Conservation (phyloP, 2,888 invertebrate genomes). For the Liopterus haemorrhoidalis region DNA sequence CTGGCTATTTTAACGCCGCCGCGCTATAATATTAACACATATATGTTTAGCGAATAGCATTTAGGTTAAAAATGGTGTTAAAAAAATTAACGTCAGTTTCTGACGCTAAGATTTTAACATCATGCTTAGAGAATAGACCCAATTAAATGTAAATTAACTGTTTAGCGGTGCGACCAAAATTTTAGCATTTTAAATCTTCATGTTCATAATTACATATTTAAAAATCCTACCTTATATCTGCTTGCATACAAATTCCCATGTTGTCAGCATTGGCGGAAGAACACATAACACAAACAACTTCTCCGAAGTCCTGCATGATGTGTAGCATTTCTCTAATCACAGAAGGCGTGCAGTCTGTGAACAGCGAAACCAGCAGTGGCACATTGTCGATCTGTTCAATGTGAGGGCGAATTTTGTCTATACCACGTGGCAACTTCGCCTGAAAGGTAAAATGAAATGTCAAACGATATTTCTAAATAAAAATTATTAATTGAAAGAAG, state of each 20-base stretch:
- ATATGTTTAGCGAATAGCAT: no score
- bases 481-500: neutral
- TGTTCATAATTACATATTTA: neutral
- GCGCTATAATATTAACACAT: no score
- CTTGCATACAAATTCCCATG: constrained; percentile 87
- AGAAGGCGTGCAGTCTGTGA: constrained; percentile 93
- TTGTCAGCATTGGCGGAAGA: constrained; percentile 88
- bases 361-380: constrained; percentile 90
- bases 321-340: constrained; percentile 87
- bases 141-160: no score
- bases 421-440: constrained; percentile 93
- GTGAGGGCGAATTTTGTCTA: constrained; percentile 94
- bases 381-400: constrained; percentile 95
- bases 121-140: no score
- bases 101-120: no score
- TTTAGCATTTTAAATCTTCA: no score
- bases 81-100: no score
- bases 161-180: no score
- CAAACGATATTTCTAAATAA: neutral
- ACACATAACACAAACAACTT: constrained; percentile 91
- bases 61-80: no score
- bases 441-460: constrained; percentile 39
- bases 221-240: constrained; percentile 69
- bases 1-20: no score
- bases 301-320: constrained; percentile 95